phyloP scores from a whole-genome alignment of 2,113 vertebrate species.

The Zingel zingel region DNA sequence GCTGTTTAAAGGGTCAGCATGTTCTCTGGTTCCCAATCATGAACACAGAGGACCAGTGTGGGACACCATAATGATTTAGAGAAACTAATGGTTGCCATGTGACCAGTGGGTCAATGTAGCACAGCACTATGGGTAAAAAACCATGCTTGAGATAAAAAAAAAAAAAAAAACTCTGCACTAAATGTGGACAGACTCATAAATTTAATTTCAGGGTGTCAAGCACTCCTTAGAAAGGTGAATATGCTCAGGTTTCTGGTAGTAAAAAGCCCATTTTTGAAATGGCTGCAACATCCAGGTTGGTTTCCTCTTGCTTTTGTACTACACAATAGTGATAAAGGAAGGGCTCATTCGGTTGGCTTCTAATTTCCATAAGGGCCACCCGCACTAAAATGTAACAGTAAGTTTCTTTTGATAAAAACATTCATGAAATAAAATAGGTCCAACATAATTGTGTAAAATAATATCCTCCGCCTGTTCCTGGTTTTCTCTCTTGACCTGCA shows the following conservation, averaged over 20 bases:
- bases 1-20: constrained; percentile 22
- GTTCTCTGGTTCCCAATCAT: constrained; percentile 20
- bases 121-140: background rate
- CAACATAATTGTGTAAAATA: constrained; percentile 22
- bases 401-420: background rate
- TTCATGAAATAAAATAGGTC: background rate
- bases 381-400: background rate
- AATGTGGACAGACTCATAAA: constrained; percentile 44
- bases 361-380: background rate
- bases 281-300: background rate
- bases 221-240: constrained; percentile 41
- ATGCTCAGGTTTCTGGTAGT: constrained; percentile 43
- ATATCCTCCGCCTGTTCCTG: constrained; percentile 20
- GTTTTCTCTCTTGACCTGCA: constrained; percentile 33
- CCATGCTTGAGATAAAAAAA: constrained; percentile 24
- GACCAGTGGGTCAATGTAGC: constrained; percentile 42
- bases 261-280: constrained; percentile 15
- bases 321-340: background rate
- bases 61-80: constrained; percentile 65
- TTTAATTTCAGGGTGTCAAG: constrained; percentile 23
- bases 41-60: constrained; percentile 33
- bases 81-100: constrained; percentile 67
- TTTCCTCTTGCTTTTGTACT: background rate
- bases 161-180: background rate
- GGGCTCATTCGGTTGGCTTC: background rate